Evolutionary conservation across 2,888 invertebrate genomes (phyloP), one percentile per base, ranked within the genome.

Genomic region (Kryphioiulus occultus): DNA sequence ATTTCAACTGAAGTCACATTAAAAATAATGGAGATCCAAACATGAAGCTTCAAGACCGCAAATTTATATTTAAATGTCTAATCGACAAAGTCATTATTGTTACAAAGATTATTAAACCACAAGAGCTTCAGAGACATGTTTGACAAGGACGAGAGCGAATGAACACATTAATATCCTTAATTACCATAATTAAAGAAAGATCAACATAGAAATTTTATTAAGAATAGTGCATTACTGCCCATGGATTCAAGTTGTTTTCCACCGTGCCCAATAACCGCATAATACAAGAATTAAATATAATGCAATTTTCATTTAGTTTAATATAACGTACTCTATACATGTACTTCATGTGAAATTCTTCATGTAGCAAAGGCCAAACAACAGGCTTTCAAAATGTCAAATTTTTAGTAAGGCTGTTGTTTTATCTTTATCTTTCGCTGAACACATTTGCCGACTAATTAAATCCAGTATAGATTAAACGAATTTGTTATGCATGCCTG

Each of bases 1-100:
- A 15, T 78, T 30, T 78, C 78, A 68, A 68, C 68, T 26, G 68
- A 26, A 68, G 22, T 10, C 78, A 30, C 12, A 26, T 30, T 68
- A 26, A 68, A 26, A 68, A 68, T 68, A 26, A 26, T 68, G 22
- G n/a, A 68, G 68, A 68, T 68, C 26, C 22, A 68, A 22, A 26
- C 22, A 26, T 68, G 26, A 26, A 10, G 68, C 26, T 68, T 26
- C 12, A 26, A 68, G 68, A 68, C 68, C 68, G 22, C 68, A 68
- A 68, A 68, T 68, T 78, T 78, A 15, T 78, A 78, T 78, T 78
- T 78, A 78, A 78, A 30, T 78, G 30, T 17, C 30, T 30, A 78
- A 30, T 78, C 78, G 22, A 15, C 26, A 78, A 78, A 78, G 78
- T 12, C 30, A 15, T 78, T 78, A 30, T 78, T 30, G 78, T 78